Conservation (phyloP, 2,797 vertebrate genomes). For the Labroides dimidiatus region DNA sequence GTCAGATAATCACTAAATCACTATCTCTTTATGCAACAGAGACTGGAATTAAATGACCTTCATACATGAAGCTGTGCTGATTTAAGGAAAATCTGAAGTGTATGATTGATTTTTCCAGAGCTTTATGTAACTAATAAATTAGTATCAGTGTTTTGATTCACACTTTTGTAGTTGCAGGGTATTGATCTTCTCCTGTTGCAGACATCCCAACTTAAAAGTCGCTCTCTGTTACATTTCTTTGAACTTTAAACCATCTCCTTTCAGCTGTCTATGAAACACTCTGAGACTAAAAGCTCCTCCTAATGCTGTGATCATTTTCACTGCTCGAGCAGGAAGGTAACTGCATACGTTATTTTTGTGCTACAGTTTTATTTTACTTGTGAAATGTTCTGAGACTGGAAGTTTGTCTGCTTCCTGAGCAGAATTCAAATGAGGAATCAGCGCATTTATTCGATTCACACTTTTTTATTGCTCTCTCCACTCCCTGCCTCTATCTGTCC, state of each 20-base stretch:
- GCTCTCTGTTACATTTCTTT: slow-evolving; percentile 3
- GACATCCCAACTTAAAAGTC: slow-evolving; percentile 6
- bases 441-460: slow-evolving; percentile 43
- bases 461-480: slow-evolving; percentile 43
- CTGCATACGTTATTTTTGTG: neutral
- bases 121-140: neutral
- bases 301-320: slow-evolving; percentile 9
- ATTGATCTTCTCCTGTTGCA: slow-evolving; percentile 13
- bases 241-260: neutral
- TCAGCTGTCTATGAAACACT: neutral
- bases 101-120: too few relatives aligned
- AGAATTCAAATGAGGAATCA: slow-evolving; percentile 48
- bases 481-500: slow-evolving; percentile 31
- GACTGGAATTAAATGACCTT: too few relatives aligned
- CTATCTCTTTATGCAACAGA: too few relatives aligned
- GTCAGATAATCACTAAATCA: too few relatives aligned
- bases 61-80: too few relatives aligned
- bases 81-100: too few relatives aligned
- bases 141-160: neutral
- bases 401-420: slow-evolving; percentile 8
- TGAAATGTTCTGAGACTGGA: slow-evolving; percentile 11
- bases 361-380: slow-evolving; percentile 35
- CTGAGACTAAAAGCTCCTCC: slow-evolving; percentile 5
- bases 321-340: neutral
- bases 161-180: too few relatives aligned